phyloP scores from a whole-genome alignment of 2,888 invertebrate species.

The Smittia aterrima region DNA sequence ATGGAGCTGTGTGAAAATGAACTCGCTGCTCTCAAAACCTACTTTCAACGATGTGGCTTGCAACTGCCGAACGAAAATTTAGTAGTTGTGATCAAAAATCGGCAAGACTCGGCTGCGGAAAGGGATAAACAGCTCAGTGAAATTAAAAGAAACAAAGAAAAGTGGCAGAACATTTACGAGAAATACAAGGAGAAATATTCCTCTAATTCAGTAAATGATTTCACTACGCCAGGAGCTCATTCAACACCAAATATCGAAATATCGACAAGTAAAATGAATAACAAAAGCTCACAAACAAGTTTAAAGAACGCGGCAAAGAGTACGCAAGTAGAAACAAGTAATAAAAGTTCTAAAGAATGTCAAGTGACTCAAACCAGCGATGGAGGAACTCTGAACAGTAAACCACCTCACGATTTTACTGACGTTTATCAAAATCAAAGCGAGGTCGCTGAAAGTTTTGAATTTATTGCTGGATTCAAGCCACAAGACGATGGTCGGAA shows the following conservation, averaged over 20 bases:
- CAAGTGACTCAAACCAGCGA: background rate
- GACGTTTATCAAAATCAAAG: conserved; percentile 31
- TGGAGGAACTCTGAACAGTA: background rate
- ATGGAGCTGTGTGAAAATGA: conserved; percentile 28
- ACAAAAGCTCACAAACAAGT: conserved; percentile 39
- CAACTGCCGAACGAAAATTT: conserved; percentile 34
- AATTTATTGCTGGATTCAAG: conserved; percentile 28
- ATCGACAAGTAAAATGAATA: background rate
- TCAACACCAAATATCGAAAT: conserved; percentile 25
- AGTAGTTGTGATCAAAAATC: conserved; percentile 35
- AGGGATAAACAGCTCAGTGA: background rate
- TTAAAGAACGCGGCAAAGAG: conserved; percentile 14
- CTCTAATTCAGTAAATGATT: background rate
- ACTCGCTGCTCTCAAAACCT: conserved; percentile 30
- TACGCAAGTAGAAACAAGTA: conserved; percentile 21
- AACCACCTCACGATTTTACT: background rate
- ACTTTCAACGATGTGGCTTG: conserved; percentile 29
- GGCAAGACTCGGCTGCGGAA: background rate
- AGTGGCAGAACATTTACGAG: conserved; percentile 39
- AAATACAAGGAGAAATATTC: conserved; percentile 39
- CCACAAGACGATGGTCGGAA: background rate
- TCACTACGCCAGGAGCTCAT: conserved; percentile 12
- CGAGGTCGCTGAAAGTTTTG: conserved; percentile 39
- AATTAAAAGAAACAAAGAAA: conserved; percentile 34
- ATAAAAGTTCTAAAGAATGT: background rate